Evolutionary conservation across 2,797 vertebrate genomes (phyloP).

Genomic region (Pantherophis vulpinus): DNA sequence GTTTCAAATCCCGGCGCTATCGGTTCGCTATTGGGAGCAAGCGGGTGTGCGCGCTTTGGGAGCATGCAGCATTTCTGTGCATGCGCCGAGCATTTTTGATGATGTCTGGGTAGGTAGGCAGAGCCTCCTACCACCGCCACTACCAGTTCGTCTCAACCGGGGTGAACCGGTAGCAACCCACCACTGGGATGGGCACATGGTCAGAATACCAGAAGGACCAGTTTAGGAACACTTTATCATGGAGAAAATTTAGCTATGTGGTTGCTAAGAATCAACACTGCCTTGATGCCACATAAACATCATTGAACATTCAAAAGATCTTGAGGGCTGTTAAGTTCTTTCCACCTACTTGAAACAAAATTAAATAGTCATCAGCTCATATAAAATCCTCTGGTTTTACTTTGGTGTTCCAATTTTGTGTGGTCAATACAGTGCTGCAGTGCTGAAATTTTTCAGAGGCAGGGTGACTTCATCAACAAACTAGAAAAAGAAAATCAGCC

Average conservation of each 20-base stretch:
- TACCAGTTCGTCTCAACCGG: too few relatives aligned
- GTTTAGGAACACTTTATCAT: background rate
- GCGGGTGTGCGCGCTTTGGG: too few relatives aligned
- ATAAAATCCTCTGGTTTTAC: background rate
- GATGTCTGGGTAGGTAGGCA: too few relatives aligned
- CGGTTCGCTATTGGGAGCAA: too few relatives aligned
- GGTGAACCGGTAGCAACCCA: too few relatives aligned
- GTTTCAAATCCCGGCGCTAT: too few relatives aligned
- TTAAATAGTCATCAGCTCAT: background rate
- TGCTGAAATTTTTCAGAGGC: background rate
- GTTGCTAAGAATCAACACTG: background rate
- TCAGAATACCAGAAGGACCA: background rate
- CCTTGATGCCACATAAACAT: background rate
- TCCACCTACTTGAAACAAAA: background rate
- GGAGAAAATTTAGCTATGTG: background rate
- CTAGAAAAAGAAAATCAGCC: background rate
- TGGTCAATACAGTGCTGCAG: background rate
- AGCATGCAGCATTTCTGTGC: too few relatives aligned
- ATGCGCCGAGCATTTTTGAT: too few relatives aligned
- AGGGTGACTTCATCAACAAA: background rate
- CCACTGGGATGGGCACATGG: background rate
- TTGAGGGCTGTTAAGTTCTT: background rate
- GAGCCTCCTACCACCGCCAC: too few relatives aligned
- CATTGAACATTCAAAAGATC: background rate
- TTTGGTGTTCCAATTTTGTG: background rate